Evolutionary conservation across 2,113 vertebrate species (phyloP).

Genomic region (Pituophis catenifer): DNA sequence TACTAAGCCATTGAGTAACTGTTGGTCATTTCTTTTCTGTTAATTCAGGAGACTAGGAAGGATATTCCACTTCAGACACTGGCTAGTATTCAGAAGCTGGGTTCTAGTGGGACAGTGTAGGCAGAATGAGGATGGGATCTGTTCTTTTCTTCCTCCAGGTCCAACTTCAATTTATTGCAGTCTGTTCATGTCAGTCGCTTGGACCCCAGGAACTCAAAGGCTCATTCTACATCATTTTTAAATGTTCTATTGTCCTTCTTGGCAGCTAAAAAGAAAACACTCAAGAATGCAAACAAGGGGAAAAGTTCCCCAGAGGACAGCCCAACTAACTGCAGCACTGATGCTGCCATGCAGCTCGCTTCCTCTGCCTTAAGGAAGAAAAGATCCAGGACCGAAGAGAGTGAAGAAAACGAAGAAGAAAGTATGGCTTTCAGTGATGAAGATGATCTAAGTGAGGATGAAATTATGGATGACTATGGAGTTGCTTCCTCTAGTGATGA

Average conservation of each 20-base stretch:
- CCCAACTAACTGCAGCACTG: slow-evolving; percentile 71
- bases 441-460: slow-evolving; percentile 72
- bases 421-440: slow-evolving; percentile 62
- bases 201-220: background rate
- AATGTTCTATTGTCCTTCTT: background rate
- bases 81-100: background rate
- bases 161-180: background rate
- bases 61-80: background rate
- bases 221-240: background rate
- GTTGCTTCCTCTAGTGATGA: slow-evolving; percentile 50
- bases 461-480: slow-evolving; percentile 88
- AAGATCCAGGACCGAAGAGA: slow-evolving; percentile 59
- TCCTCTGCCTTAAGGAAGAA: slow-evolving; percentile 70
- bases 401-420: slow-evolving; percentile 67
- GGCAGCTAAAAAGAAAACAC: slow-evolving; percentile 28
- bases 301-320: background rate
- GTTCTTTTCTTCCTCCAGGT: background rate
- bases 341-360: slow-evolving; percentile 77
- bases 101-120: background rate
- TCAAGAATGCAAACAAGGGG: slow-evolving; percentile 1
- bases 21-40: background rate
- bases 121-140: background rate
- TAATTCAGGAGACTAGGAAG: background rate
- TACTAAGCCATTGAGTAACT: background rate
- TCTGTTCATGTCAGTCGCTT: background rate